Evolutionary conservation across 1,140 invertebrate genomes (phyloP).

Genomic region (Leptinotarsa defecta): DNA sequence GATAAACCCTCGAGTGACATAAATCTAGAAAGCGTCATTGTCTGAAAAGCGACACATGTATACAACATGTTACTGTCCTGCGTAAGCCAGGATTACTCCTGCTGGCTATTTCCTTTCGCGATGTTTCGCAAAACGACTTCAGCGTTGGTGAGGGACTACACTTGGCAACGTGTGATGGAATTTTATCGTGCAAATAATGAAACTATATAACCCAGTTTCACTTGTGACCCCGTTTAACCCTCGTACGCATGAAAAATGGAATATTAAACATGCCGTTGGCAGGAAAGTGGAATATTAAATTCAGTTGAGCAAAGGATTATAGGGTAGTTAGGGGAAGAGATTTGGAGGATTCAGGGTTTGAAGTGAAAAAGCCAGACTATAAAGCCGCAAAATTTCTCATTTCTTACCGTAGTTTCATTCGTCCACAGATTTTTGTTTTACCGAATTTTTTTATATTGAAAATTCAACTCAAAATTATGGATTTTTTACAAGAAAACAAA

Average conservation of each 20-base stretch:
- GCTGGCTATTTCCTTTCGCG: not conserved
- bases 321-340: not conserved
- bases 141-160: not conserved
- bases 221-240: slow-evolving; percentile 7
- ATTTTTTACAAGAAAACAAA: too few relatives aligned
- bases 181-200: slow-evolving; percentile 1
- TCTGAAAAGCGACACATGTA: not conserved
- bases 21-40: not conserved
- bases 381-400: too few relatives aligned
- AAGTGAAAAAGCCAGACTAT: too few relatives aligned
- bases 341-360: too few relatives aligned
- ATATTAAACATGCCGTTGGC: not conserved
- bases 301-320: not conserved
- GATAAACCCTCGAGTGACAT: not conserved
- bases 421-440: too few relatives aligned
- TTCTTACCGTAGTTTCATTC: too few relatives aligned
- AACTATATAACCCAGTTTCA: slow-evolving; percentile 3
- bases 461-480: too few relatives aligned
- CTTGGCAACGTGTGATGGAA: slow-evolving; percentile 1
- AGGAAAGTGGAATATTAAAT: not conserved
- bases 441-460: too few relatives aligned
- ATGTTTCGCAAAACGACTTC: not conserved
- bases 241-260: not conserved
- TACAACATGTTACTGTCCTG: not conserved
- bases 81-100: not conserved